Evolutionary conservation across 2,113 vertebrate genomes (phyloP).

Genomic region (Peromyscus maniculatus): DNA sequence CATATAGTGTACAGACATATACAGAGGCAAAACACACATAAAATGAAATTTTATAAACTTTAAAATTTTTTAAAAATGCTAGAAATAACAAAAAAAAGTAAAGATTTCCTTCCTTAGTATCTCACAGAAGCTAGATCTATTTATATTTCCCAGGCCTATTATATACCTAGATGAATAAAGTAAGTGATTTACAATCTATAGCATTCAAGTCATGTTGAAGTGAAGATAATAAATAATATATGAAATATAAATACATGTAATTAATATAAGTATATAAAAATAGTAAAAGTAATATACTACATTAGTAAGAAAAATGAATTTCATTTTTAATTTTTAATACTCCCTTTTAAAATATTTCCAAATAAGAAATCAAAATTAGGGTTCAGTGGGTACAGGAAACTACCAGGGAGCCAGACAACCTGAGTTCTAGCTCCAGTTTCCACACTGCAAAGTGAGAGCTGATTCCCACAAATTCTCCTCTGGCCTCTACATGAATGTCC

Average conservation of each 20-base stretch:
- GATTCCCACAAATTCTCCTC: not conserved
- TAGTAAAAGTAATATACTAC: not conserved
- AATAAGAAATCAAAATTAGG: constrained; percentile 20
- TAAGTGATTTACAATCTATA: not conserved
- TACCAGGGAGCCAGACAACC: not conserved
- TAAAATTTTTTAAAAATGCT: too few relatives aligned
- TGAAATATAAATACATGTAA: not conserved
- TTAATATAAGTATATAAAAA: not conserved
- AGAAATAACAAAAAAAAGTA: too few relatives aligned
- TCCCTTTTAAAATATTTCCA: constrained; percentile 19
- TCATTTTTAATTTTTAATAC: constrained; percentile 7
- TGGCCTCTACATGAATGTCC: not conserved
- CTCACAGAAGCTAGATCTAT: too few relatives aligned
- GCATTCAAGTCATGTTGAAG: not conserved
- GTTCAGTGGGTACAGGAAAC: not conserved
- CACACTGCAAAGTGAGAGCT: not conserved
- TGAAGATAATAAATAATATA: not conserved
- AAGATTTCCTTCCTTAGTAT: too few relatives aligned
- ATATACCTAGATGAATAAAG: not conserved
- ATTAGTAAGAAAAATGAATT: constrained; percentile 21
- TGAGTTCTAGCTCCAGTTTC: not conserved
- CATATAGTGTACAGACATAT: too few relatives aligned
- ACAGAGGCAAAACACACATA: too few relatives aligned
- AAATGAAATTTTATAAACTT: too few relatives aligned
- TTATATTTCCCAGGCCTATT: not conserved